Percentiles rank a stretch among this genome's conserved stretches.
phyloP scores from a whole-genome alignment of 2,797 vertebrate genomes.

The Characodon lateralis region DNA sequence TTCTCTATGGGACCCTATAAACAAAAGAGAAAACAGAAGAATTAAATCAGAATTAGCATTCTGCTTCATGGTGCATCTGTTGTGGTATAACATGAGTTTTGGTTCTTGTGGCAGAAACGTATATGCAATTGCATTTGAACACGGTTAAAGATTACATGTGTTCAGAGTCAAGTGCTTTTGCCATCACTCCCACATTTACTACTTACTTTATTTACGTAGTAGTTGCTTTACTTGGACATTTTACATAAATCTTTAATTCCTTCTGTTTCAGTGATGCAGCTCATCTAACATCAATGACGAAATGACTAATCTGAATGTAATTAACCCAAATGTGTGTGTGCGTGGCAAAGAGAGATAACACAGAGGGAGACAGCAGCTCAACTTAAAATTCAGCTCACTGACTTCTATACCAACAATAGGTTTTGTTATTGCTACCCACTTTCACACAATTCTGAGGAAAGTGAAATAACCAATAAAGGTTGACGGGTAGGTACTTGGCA shows the following conservation, averaged over 20 bases:
- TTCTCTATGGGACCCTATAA: conserved; percentile 94
- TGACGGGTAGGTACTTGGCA: conserved; percentile 10
- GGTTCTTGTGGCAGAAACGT: background rate
- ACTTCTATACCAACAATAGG: conserved; percentile 5
- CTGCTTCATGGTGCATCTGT: background rate
- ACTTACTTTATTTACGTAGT: background rate
- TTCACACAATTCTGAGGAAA: conserved; percentile 23
- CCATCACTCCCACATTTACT: background rate
- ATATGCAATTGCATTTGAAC: background rate
- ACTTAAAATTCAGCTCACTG: conserved; percentile 33
- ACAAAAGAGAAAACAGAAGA: conserved; percentile 33
- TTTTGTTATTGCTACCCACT: conserved; percentile 19
- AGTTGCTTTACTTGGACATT: background rate
- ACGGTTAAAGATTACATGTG: background rate
- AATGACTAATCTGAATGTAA: background rate
- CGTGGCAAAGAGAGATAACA: background rate
- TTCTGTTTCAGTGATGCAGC: background rate
- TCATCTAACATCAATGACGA: background rate
- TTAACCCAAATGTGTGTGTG: background rate
- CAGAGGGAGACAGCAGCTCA: background rate
- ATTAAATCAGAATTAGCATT: conserved; percentile 1
- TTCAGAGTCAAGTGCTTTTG: background rate
- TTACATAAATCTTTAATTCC: background rate
- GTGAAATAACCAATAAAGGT: conserved; percentile 29
- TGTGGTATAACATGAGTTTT: background rate